A percentile compares a stretch with the other conserved stretches of the same genome.
phyloP scores from a whole-genome alignment of 2,113 vertebrate genomes.

The Chaetodon trifascialis region DNA sequence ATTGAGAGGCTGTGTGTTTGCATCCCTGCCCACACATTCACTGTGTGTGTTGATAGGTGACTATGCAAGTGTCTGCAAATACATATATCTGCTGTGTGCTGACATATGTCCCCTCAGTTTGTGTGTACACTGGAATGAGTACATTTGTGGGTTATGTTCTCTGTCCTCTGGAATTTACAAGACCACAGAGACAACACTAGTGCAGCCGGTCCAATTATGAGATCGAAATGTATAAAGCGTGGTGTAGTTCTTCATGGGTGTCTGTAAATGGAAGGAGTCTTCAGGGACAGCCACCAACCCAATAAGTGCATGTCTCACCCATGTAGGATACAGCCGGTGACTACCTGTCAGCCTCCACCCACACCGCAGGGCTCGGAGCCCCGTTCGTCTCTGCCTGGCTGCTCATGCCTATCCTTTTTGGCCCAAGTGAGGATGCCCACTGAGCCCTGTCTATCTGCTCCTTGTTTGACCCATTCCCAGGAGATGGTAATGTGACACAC shows the following conservation, averaged over 20 bases:
- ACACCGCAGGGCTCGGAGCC: conserved; percentile 15
- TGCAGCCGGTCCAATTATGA: conserved; percentile 81
- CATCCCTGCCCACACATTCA: conserved; percentile 40
- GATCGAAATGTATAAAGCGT: conserved; percentile 62
- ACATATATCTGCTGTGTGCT: conserved; percentile 36
- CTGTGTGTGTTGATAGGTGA: conserved; percentile 36
- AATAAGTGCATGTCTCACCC: conserved; percentile 53
- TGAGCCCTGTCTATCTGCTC: conserved; percentile 69
- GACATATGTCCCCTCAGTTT: conserved; percentile 42
- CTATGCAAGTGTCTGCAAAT: conserved; percentile 8
- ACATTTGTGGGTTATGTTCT: conserved; percentile 38
- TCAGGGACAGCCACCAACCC: conserved; percentile 80
- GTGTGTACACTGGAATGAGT: conserved; percentile 27
- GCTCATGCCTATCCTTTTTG: conserved; percentile 63
- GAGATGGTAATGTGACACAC: conserved; percentile 63
- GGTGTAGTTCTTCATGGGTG: conserved; percentile 53
- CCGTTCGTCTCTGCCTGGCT: conserved; percentile 58
- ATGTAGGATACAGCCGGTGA: conserved; percentile 53
- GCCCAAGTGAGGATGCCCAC: conserved; percentile 38
- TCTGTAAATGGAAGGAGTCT: conserved; percentile 81
- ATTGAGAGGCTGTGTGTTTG: conserved; percentile 24
- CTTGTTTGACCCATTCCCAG: conserved; percentile 63
- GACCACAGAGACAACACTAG: conserved; percentile 69
- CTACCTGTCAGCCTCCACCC: conserved; percentile 67
- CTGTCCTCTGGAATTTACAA: conserved; percentile 74